phyloP scores from a whole-genome alignment of 1,140 invertebrate genomes.

The Hypothenemus hampei region DNA sequence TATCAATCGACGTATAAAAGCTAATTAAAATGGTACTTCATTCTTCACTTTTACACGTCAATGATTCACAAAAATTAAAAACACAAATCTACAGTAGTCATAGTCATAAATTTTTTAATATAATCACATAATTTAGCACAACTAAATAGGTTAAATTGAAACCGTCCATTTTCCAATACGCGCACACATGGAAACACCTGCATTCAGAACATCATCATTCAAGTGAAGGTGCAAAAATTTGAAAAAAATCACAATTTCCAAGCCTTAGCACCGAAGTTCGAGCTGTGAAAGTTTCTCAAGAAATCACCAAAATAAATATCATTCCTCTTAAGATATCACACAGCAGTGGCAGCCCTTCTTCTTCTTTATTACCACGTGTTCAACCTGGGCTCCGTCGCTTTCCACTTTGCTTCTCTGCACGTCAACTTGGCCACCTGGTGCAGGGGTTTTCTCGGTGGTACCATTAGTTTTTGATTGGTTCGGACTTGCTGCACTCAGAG shows the following conservation, averaged over 20 bases:
- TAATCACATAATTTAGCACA: too few relatives aligned
- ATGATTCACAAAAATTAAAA: too few relatives aligned
- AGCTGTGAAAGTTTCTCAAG: not conserved
- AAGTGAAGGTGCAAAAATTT: conserved; percentile 5
- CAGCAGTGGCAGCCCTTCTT: conserved; percentile 89
- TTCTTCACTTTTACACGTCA: too few relatives aligned
- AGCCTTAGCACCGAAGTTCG: conserved; percentile 3
- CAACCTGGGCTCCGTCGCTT: conserved; percentile 70
- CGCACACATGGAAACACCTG: too few relatives aligned
- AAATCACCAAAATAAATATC: not conserved
- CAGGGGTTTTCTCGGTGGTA: conserved; percentile 39
- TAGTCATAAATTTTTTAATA: too few relatives aligned
- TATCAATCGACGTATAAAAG: too few relatives aligned
- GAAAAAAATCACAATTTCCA: not conserved
- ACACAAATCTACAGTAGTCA: too few relatives aligned
- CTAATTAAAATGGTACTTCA: too few relatives aligned
- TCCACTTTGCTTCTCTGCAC: conserved; percentile 66
- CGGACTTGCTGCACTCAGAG: conserved; percentile 30
- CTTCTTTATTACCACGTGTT: conserved; percentile 83
- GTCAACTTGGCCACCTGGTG: conserved; percentile 59
- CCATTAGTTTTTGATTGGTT: conserved; percentile 36
- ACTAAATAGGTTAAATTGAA: too few relatives aligned
- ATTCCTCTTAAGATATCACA: conserved; percentile 69
- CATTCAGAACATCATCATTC: too few relatives aligned
- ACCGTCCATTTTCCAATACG: too few relatives aligned